Evolutionary conservation across 2,888 invertebrate species (phyloP).

Genomic region (Troides aeacus): DNA sequence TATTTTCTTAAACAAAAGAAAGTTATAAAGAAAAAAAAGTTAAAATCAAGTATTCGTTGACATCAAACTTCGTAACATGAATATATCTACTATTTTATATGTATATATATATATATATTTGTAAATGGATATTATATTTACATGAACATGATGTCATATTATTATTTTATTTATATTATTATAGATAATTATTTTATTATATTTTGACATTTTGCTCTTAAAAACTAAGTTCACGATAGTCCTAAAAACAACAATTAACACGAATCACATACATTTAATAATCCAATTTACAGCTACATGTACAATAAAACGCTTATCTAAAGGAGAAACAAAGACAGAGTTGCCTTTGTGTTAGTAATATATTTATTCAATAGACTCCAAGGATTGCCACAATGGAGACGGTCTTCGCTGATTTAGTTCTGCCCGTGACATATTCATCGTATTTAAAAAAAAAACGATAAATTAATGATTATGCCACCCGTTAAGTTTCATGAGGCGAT

Average conservation of each 20-base stretch:
- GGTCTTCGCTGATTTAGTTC: not conserved
- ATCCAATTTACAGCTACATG: not conserved
- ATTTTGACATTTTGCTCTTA: not conserved
- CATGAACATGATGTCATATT: not conserved
- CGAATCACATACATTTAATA: constrained; percentile 1
- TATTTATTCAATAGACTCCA: not conserved
- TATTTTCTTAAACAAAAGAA: no score
- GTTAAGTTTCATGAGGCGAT: constrained; percentile 59
- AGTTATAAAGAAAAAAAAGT: no score
- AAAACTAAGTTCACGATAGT: not conserved
- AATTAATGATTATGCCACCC: constrained; percentile 67
- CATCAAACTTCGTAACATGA: not conserved
- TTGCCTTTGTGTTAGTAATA: not conserved
- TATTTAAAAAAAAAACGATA: not conserved
- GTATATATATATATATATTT: constrained; percentile 3
- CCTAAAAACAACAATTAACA: not conserved
- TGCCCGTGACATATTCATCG: not conserved
- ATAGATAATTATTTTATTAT: not conserved
- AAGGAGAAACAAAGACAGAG: not conserved
- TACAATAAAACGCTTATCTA: not conserved
- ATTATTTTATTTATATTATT: not conserved
- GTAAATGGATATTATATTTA: not conserved
- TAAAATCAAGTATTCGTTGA: not conserved
- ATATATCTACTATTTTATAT: not conserved
- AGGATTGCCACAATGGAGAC: not conserved